Conservation (phyloP, 2,888 invertebrate genomes). For the Pediacus dermestoides region DNA sequence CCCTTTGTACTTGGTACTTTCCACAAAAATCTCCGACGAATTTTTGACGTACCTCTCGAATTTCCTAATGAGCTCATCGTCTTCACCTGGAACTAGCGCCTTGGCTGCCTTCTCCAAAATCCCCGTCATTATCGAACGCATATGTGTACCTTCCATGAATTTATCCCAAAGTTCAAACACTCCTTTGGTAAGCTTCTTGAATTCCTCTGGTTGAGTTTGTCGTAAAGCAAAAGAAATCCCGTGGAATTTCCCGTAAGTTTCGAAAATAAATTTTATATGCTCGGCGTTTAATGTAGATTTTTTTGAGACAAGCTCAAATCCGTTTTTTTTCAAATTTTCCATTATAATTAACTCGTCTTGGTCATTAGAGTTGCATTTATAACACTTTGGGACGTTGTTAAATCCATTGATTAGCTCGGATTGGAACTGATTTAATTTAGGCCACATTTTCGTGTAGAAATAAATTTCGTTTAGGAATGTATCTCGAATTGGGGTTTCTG, state of each 20-base stretch:
- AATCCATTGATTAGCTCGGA: background rate
- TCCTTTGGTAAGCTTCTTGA: too few relatives aligned
- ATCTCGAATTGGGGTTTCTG: slow-evolving; percentile 18
- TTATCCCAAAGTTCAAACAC: too few relatives aligned
- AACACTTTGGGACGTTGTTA: slow-evolving; percentile 9
- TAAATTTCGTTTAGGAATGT: slow-evolving; percentile 26
- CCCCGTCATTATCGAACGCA: too few relatives aligned
- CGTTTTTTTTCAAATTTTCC: slow-evolving; percentile 11
- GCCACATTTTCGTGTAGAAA: slow-evolving; percentile 25
- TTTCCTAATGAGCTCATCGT: background rate
- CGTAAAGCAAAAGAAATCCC: slow-evolving; percentile 14
- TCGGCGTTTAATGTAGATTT: slow-evolving; percentile 6
- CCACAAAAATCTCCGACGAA: background rate
- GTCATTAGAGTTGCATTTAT: slow-evolving; percentile 1
- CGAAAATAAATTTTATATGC: slow-evolving; percentile 9
- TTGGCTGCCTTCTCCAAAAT: background rate
- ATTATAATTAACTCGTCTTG: slow-evolving; percentile 8
- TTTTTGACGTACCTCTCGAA: slow-evolving; percentile 2
- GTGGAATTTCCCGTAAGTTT: slow-evolving; percentile 13
- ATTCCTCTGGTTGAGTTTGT: slow-evolving; percentile 8
- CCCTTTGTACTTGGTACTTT: background rate
- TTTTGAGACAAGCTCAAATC: slow-evolving; percentile 10
- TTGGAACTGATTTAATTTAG: slow-evolving; percentile 14
- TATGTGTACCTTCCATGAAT: too few relatives aligned
- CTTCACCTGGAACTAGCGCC: background rate